Evolutionary conservation across 2,797 vertebrate species (phyloP).

Genomic region (Argyrosomus regius): DNA sequence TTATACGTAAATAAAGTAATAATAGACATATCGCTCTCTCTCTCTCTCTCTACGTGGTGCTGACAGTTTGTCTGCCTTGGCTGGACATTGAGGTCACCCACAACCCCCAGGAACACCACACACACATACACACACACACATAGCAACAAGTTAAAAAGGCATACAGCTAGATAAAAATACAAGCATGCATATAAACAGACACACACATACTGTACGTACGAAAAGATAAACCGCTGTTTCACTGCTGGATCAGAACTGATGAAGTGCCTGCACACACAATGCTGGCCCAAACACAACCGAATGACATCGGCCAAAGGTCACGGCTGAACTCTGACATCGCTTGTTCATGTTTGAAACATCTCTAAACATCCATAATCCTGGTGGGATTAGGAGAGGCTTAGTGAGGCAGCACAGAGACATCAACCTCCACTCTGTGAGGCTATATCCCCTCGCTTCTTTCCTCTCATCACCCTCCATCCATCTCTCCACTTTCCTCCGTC

Average conservation of each 20-base stretch:
- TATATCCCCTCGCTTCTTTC: conserved; percentile 21
- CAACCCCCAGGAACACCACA: conserved; percentile 10
- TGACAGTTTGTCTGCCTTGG: conserved; percentile 7
- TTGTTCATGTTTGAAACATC: conserved; percentile 55
- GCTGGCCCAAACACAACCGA: conserved; percentile 18
- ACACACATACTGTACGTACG: conserved; percentile 5
- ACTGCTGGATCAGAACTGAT: conserved; percentile 17
- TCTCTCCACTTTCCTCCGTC: conserved; percentile 9
- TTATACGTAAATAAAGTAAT: background rate
- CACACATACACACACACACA: conserved; percentile 8
- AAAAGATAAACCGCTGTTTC: conserved; percentile 24
- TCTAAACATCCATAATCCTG: conserved; percentile 62
- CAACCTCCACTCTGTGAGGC: conserved; percentile 31
- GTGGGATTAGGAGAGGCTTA: conserved; percentile 51
- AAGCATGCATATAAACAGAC: background rate
- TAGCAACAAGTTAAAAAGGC: conserved; percentile 9
- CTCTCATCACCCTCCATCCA: conserved; percentile 34
- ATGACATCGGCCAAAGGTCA: conserved; percentile 45
- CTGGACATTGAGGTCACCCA: conserved; percentile 14
- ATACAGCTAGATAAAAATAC: conserved; percentile 24
- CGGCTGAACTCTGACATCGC: conserved; percentile 38
- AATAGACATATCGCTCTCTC: background rate
- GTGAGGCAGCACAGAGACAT: conserved; percentile 46
- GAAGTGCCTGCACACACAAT: conserved; percentile 9
- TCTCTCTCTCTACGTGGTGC: background rate